Evolutionary conservation across 2,888 invertebrate genomes (phyloP), one percentile per base, ranked within the genome.

Genomic region (Eumerus sabulonum): DNA sequence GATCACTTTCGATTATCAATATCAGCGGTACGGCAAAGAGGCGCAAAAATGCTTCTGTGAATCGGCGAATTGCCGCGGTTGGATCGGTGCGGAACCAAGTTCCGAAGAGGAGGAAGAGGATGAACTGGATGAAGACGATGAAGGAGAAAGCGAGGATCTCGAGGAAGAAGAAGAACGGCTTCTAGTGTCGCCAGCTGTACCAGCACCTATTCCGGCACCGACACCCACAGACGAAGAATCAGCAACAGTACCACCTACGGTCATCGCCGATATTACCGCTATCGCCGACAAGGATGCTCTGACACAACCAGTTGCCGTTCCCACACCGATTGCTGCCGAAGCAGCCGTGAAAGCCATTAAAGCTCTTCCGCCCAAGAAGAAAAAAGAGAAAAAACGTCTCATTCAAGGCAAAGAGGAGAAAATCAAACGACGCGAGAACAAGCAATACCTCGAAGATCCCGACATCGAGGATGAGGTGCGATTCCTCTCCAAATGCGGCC

Each of bases 1-100:
- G 90, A 94, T 99, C 59, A 99, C 98, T 0, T 99, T 99, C 89
- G 98, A 99, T 89, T 99, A 99, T 89, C 96, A 98, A 89, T 98
- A 98, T 89, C 97, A 99, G 89, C 92, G 97, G 85, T 98, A 98
- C 90, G 98, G 98, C 5, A 95, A 97, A 89, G 96, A 96, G 87
- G 98, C 98, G 0, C 99, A 99, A 90, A 94, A 94, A 81, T 99
- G 99, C 90, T 98, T 92, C 88, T 99, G 99, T 88, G 97, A 96
- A 83, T 92, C 98, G 0, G 86, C 92, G 9, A 94, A 93, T 84
- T 99, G 99, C 87, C 93, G 97, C 18, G 99, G 99, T 0, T 98
- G 96, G 94, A 96, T 99, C 81, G 99, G 99, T 0, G 95, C 94
- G 63, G 94, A 96, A 84, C 96, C 96, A 0, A 94, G 94, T 27